A percentile compares a stretch with the other conserved stretches of the same genome.
Conservation (phyloP, 2,113 vertebrate genomes). For the Callospermophilus lateralis region DNA sequence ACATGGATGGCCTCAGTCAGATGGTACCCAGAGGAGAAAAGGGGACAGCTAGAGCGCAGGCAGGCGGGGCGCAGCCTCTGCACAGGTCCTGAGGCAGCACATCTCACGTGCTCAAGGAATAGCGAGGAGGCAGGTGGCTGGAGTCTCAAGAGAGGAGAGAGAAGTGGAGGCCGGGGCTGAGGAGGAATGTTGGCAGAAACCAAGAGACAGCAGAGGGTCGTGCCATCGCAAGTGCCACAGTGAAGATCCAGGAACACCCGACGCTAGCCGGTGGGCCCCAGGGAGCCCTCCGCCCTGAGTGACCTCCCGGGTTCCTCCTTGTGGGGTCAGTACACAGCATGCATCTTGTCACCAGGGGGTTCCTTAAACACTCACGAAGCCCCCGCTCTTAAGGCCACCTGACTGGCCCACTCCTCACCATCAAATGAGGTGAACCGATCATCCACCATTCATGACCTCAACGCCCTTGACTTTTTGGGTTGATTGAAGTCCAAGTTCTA, state of each 20-base stretch:
- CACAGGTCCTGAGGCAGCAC: background rate
- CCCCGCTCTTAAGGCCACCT: too few species aligned
- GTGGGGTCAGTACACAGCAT: background rate
- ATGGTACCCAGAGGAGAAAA: background rate
- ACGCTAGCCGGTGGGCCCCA: rapidly evolving
- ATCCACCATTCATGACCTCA: background rate
- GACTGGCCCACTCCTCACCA: background rate
- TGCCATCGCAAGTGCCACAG: rapidly evolving
- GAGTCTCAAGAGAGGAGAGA: background rate
- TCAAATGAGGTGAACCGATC: background rate
- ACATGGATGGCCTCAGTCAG: rapidly evolving
- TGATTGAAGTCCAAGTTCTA: background rate
- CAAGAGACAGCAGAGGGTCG: background rate
- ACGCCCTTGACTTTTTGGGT: background rate
- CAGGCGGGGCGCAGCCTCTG: background rate
- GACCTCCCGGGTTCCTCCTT: background rate
- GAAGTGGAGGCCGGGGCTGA: background rate
- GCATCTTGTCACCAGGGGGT: background rate
- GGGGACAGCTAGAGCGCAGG: background rate
- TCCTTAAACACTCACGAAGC: background rate
- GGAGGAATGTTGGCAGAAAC: background rate
- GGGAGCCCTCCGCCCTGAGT: background rate
- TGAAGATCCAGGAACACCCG: background rate
- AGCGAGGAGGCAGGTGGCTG: background rate
- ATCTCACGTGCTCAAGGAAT: rapidly evolving